A percentile compares a stretch with the other conserved stretches of the same genome.
phyloP scores from a whole-genome alignment of 2,797 vertebrate species.

The Centroberyx gerrardi region DNA sequence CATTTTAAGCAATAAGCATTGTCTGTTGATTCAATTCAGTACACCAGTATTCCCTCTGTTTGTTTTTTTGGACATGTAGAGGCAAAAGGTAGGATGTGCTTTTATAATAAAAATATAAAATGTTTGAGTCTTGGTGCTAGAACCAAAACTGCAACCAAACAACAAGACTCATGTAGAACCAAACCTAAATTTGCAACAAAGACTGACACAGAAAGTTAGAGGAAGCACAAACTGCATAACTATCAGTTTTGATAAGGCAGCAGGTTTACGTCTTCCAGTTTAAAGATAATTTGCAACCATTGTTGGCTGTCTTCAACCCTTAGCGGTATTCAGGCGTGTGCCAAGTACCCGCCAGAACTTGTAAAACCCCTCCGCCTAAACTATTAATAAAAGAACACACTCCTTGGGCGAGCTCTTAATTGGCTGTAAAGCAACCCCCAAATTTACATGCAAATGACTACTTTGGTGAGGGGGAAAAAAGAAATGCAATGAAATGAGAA shows the following conservation, averaged over 20 bases:
- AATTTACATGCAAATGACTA: slow-evolving; percentile 78
- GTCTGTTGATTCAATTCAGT: too few relatives aligned
- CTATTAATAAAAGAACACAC: slow-evolving; percentile 75
- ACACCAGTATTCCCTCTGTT: too few relatives aligned
- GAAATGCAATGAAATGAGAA: slow-evolving; percentile 36
- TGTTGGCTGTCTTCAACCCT: too few relatives aligned
- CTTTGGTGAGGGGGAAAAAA: slow-evolving; percentile 16
- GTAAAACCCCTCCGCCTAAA: slow-evolving; percentile 58
- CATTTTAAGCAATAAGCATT: too few relatives aligned
- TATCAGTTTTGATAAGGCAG: slow-evolving; percentile 23
- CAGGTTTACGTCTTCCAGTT: slow-evolving; percentile 15
- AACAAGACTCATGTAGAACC: too few relatives aligned
- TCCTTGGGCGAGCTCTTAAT: slow-evolving; percentile 78
- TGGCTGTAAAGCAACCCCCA: slow-evolving; percentile 62
- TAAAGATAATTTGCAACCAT: not conserved
- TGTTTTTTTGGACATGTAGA: too few relatives aligned
- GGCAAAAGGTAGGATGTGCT: too few relatives aligned
- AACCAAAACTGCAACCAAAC: too few relatives aligned
- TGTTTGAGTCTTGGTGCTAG: too few relatives aligned
- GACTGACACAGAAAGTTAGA: not conserved
- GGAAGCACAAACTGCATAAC: slow-evolving; percentile 2
- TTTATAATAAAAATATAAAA: too few relatives aligned
- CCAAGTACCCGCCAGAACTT: slow-evolving; percentile 17
- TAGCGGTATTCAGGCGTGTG: slow-evolving; percentile 2
- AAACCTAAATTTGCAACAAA: too few relatives aligned